Conservation (phyloP, 1,140 invertebrate species). For the Fopius arisanus region DNA sequence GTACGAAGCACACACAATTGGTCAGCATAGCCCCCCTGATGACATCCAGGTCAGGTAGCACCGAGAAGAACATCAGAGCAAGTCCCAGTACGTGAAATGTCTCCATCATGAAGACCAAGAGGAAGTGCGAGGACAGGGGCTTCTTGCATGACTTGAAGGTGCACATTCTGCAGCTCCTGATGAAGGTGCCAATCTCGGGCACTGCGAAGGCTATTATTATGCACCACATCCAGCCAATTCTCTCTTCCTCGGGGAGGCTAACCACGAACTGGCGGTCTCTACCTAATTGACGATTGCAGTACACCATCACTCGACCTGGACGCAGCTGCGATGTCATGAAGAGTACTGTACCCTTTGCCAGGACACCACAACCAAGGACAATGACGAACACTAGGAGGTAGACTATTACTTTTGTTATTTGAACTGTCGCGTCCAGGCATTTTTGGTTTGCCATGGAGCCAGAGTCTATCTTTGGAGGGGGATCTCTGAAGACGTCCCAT, state of each 20-base stretch:
- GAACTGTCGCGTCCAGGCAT: conserved; percentile 85
- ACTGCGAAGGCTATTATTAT: conserved; percentile 86
- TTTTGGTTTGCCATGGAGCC: conserved; percentile 88
- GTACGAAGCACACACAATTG: conserved; percentile 91
- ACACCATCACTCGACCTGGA: conserved; percentile 75
- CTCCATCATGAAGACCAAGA: conserved; percentile 82
- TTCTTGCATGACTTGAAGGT: conserved; percentile 87
- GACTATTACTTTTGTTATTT: conserved; percentile 84
- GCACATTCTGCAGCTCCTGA: conserved; percentile 85
- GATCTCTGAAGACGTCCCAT: conserved; percentile 94
- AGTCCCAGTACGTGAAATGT: conserved; percentile 86
- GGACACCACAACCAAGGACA: conserved; percentile 81
- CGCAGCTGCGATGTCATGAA: conserved; percentile 92
- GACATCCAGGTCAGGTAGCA: conserved; percentile 90
- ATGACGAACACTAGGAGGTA: conserved; percentile 86
- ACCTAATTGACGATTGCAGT: conserved; percentile 84
- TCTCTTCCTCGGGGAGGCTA: conserved; percentile 79
- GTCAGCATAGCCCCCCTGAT: conserved; percentile 93
- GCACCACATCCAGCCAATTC: conserved; percentile 93
- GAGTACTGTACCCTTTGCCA: conserved; percentile 85
- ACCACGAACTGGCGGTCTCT: conserved; percentile 84
- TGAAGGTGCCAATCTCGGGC: conserved; percentile 86
- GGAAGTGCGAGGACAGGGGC: conserved; percentile 71
- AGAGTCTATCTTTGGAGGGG: conserved; percentile 86
- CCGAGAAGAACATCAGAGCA: conserved; percentile 82